Base-by-base conservation (phyloP, 92 coral and sea anemone species). In the Phenganax stokvisi region DNA sequence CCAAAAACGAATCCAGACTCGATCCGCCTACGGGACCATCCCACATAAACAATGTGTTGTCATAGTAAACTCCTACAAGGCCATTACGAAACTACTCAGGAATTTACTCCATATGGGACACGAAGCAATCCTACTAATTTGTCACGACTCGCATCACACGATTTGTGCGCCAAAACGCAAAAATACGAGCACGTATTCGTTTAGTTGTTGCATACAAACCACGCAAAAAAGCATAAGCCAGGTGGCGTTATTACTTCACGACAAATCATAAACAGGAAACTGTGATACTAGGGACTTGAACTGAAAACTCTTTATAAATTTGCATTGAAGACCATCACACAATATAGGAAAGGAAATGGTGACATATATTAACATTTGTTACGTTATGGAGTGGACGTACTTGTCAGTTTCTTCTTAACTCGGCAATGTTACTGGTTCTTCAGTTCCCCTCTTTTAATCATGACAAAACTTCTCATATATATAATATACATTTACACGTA, bases 121-220 rank as follows among this genome's bases (percentile, higher is more conserved):
- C 52, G 54, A 37, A 68, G 54, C 16, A 52, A 30, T 30, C 16
- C 53, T 30, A 0, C 16, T 28, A 2, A 13, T 30, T 10, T 3
- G 73, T 27, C 73, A 28, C 72, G 73, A 68, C n/a, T 68, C 70
- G 44, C 47, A 64, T 61, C 67, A 17, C 37, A 17, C 53, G 54
- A 68, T 37, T 37, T 37, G 47, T 5, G 5, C 5, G 47, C 47
- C 7, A 6, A 10, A 68, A 12, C 16, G 1, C 3, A 3, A 30
- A 15, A 9, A n/a, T 53, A 68, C 73, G 53, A 68, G 20, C 17
- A 64, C 29, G 10, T 51, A 37, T 37, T 17, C 11, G 54, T 64
- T 64, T 64, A 20, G 27, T 6, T 5, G 67, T 37, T 37, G 25
- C n/a, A 17, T 15, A 17, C 1, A 61, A 13, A 15, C n/a, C 67